A percentile compares a stretch with the other conserved stretches of the same genome.
These are phyloP conservation scores for Schmidtea mediterranea DNA, from an alignment of 1,140 invertebrate genomes.

Conservation along the genomic window DNA sequence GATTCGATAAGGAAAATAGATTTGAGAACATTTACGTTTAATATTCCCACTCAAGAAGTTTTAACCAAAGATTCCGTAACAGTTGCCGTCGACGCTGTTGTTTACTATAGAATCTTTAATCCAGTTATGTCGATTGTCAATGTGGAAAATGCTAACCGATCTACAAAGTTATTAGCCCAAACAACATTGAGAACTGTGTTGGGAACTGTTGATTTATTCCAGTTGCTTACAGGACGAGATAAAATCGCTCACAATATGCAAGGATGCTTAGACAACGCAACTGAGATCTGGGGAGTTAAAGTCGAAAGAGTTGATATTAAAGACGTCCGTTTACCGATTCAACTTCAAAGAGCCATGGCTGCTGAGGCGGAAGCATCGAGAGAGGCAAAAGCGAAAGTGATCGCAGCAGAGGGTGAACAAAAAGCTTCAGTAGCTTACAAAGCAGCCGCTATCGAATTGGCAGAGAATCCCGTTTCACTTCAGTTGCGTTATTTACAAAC, in stretches of 20 bases:
- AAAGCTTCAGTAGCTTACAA: conserved; percentile 6
- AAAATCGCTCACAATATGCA: background rate
- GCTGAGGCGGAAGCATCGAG: conserved; percentile 15
- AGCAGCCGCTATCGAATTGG: conserved; percentile 37
- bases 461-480: background rate
- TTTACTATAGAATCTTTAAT: conserved; percentile 70
- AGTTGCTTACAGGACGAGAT: background rate
- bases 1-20: conserved; percentile 63
- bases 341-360: conserved; percentile 17
- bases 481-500: conserved; percentile 38
- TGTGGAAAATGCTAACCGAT: conserved; percentile 64
- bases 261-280: conserved; percentile 43
- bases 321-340: too few species aligned
- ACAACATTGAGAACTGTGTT: conserved; percentile 49
- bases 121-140: conserved; percentile 82
- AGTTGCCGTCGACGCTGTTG: conserved; percentile 58
- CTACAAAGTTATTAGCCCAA: conserved; percentile 29
- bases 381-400: conserved; percentile 16
- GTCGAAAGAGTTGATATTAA: too few species aligned
- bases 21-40: conserved; percentile 54
- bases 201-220: conserved; percentile 9
- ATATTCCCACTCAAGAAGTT: conserved; percentile 76
- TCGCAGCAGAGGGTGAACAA: too few species aligned
- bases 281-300: conserved; percentile 72
- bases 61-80: conserved; percentile 71